Conservation (phyloP, 2,113 vertebrate species). For the Nesogale talazaci region DNA sequence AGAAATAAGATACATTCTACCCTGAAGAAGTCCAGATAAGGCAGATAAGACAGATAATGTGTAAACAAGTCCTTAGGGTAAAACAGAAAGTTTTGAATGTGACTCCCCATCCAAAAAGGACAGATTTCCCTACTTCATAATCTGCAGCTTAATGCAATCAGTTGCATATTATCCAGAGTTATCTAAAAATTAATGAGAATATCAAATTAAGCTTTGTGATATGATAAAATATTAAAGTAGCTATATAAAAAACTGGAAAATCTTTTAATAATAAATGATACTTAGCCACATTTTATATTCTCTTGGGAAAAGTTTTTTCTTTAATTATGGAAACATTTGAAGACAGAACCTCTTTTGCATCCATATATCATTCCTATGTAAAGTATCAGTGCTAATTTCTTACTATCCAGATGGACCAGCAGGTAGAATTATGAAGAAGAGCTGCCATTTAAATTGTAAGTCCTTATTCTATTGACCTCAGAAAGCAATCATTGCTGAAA, state of each 20-base stretch:
- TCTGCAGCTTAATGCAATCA: background rate
- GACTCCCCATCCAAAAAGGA: background rate
- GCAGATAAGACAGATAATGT: background rate
- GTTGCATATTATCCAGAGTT: background rate
- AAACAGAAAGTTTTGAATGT: background rate
- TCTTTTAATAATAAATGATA: background rate
- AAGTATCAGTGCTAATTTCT: background rate
- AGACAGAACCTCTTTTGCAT: background rate
- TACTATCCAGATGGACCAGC: background rate
- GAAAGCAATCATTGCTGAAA: background rate
- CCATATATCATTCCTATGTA: background rate
- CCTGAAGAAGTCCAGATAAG: background rate
- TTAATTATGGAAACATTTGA: background rate
- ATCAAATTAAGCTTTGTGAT: background rate
- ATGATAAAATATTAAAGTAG: constrained; percentile 8
- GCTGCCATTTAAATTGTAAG: background rate
- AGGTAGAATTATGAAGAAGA: background rate
- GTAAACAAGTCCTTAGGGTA: background rate
- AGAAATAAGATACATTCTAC: background rate
- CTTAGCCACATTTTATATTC: background rate
- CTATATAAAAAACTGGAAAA: background rate
- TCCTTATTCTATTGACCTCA: background rate
- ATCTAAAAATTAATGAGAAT: background rate
- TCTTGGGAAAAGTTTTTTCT: background rate
- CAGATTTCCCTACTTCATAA: background rate